Evolutionary conservation across 2,888 invertebrate genomes (phyloP).

Genomic region (Ceramica pisi): DNA sequence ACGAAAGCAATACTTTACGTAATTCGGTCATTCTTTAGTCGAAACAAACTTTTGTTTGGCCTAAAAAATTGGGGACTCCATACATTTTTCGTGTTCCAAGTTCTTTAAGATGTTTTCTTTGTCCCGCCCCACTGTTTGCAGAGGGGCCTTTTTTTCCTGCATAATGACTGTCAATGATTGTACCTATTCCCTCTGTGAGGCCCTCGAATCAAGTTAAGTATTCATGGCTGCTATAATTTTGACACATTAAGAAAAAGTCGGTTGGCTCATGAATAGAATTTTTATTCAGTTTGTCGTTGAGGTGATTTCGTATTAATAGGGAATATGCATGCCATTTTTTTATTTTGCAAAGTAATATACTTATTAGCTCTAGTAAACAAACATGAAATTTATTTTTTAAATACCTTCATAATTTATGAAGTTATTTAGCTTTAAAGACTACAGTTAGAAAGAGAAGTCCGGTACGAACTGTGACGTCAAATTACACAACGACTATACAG

Average conservation of each 20-base stretch:
- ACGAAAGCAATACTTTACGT: constrained; percentile 31
- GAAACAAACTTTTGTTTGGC: constrained; percentile 27
- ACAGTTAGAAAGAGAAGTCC: no score
- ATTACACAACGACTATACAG: no score
- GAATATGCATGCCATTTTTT: no score
- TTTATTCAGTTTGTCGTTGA: constrained; percentile 41
- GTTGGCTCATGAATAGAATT: constrained; percentile 60
- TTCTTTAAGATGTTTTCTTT: constrained; percentile 62
- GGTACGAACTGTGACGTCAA: no score
- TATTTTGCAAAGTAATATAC: no score
- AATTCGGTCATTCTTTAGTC: constrained; percentile 20
- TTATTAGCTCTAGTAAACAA: no score
- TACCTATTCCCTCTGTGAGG: constrained; percentile 59
- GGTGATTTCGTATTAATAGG: constrained; percentile 41
- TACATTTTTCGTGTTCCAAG: constrained; percentile 40
- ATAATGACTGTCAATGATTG: constrained; percentile 73
- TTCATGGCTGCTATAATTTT: constrained; percentile 66
- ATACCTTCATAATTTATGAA: no score
- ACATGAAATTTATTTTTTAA: no score
- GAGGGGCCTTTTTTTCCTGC: constrained; percentile 67
- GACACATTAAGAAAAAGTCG: constrained; percentile 59
- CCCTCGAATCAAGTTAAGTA: constrained; percentile 64
- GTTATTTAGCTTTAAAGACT: no score
- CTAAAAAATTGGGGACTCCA: constrained; percentile 44
- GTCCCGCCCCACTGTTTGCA: constrained; percentile 67